phyloP scores from a whole-genome alignment of 1,140 invertebrate species.

The Drosophila leontia region DNA sequence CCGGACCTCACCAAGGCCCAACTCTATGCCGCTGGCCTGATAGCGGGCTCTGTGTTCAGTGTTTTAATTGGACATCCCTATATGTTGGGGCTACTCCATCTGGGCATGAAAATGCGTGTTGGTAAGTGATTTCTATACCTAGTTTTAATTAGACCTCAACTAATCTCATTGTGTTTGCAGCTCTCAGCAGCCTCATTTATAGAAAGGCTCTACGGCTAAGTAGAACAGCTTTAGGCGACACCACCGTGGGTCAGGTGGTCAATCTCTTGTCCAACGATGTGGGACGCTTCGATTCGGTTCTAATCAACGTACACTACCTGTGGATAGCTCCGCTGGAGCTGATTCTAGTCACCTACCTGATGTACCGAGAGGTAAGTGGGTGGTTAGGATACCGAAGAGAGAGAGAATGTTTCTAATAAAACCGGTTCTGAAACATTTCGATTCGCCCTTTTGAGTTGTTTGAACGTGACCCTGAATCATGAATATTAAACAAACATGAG shows the following conservation, averaged over 20 bases:
- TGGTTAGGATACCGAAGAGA: not conserved
- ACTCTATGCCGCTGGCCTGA: conserved; percentile 87
- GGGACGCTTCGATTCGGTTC: conserved; percentile 82
- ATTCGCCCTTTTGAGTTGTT: not conserved
- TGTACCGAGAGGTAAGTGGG: conserved; percentile 75
- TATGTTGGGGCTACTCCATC: conserved; percentile 86
- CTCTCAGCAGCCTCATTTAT: conserved; percentile 89
- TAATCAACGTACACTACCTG: conserved; percentile 84
- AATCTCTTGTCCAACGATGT: conserved; percentile 89
- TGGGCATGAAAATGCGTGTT: conserved; percentile 84
- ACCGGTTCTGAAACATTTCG: conserved; percentile 3
- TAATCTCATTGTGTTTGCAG: conserved; percentile 46
- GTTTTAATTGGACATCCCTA: conserved; percentile 87
- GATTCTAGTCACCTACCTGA: conserved; percentile 85
- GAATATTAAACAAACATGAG: not conserved
- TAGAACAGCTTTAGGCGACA: conserved; percentile 89
- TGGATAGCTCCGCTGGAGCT: conserved; percentile 87
- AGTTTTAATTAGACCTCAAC: too few species aligned
- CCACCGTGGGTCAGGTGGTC: conserved; percentile 92
- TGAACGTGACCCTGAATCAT: not conserved
- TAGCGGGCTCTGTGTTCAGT: conserved; percentile 85
- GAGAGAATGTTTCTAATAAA: conserved; percentile 2
- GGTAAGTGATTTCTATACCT: conserved; percentile 11
- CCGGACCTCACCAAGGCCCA: conserved; percentile 84
- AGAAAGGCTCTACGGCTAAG: conserved; percentile 88